Base-by-base conservation (phyloP, 2,797 vertebrate species). In the Pempheris klunzingeri region DNA sequence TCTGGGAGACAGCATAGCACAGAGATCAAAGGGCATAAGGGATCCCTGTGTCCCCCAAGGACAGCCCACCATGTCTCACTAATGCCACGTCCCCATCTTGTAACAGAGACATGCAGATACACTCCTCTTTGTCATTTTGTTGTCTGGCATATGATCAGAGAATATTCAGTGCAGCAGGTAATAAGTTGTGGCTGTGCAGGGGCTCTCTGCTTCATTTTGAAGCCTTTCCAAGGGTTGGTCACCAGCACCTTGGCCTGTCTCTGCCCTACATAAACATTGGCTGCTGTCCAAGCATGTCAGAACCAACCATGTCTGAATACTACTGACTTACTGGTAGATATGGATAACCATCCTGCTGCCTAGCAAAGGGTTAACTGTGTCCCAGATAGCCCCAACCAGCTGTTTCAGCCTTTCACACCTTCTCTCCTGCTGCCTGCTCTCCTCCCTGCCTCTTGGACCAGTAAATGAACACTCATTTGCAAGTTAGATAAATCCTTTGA, bases 401-500 rank as follows among this genome's bases (percentile, higher is more conserved):
- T 92, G 90, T 89, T 92, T 87, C 86, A 91, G 88, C 87, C 89
- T 87, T 82, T 89, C 82, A 82, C 89, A 84, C 91, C 88, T 89
- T 87, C 89, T 77, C 90, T 87, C 82, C 83, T 81, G 85, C 81
- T 83, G 74, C 90, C 87, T 81, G 79, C 87, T 90, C 90, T 91
- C 84, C 93, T 90, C 92, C 94, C 92, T 86, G 85, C 92, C 93
- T 94, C 90, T 90, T 92, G 90, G 93, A 94, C 92, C 91, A 91
- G 93, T 95, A 95, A 96, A 92, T 92, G 92, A 96, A 93, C 84
- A 88, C 87, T 88, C 95, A 94, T 96, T 95, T 96, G 95, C 95
- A 96, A 96, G 95, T 96, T 93, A 96, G 95, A 95, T 96, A 95
- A 96, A 94, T 92, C 93, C 92, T 94, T 92, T 93, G 95, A 96